phyloP scores from a whole-genome alignment of 1,140 invertebrate genomes.

The Piezodorus guildinii region DNA sequence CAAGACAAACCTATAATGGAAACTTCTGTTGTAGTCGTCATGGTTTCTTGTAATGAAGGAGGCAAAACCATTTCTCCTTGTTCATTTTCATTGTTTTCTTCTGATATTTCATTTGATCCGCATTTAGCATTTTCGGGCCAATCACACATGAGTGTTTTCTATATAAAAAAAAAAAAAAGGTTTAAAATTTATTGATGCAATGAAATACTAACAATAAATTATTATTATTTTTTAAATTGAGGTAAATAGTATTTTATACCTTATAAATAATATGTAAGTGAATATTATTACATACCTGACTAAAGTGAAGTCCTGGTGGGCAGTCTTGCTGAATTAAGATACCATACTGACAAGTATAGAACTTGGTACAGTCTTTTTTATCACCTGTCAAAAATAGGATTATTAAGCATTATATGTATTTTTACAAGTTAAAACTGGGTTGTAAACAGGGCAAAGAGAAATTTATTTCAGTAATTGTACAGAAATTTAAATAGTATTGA shows the following conservation, averaged over 20 bases:
- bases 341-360: constrained; percentile 66
- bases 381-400: constrained; percentile 18
- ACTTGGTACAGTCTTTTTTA: constrained; percentile 59
- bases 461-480: too few species aligned
- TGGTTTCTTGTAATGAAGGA: neutral
- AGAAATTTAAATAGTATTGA: too few species aligned
- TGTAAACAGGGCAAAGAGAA: too few species aligned
- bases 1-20: neutral
- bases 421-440: too few species aligned
- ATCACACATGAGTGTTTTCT: constrained; percentile 47
- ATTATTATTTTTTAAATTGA: too few species aligned
- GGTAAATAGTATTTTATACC: too few species aligned
- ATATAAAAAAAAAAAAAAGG: neutral
- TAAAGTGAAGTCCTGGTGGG: constrained; percentile 60
- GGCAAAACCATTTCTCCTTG: neutral
- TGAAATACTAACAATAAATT: neutral
- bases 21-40: neutral
- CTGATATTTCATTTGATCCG: constrained; percentile 20
- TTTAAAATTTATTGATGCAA: neutral
- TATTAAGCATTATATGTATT: neutral
- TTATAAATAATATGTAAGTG: neutral
- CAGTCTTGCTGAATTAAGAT: constrained; percentile 51
- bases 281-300: constrained; percentile 37
- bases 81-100: constrained; percentile 8
- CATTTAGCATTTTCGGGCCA: constrained; percentile 42